Evolutionary conservation across 2,888 invertebrate genomes (phyloP).

Genomic region (Pachliopta kotzebuea): DNA sequence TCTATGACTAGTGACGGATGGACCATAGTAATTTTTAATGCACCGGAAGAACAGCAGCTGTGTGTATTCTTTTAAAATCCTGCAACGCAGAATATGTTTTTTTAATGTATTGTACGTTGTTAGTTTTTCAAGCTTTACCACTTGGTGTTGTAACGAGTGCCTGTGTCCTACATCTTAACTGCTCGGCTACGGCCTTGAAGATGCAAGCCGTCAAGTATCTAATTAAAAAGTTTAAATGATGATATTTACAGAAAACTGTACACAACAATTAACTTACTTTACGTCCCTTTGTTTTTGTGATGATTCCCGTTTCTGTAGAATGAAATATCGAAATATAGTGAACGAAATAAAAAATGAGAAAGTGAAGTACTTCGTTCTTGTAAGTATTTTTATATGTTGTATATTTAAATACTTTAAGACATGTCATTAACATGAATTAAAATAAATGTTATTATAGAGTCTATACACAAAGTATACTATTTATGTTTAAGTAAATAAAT

Average conservation of each 20-base stretch:
- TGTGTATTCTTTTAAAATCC: conserved; percentile 27
- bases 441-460: too few species aligned
- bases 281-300: conserved; percentile 4
- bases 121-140: conserved; percentile 28
- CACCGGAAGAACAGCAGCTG: conserved; percentile 22
- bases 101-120: conserved; percentile 29
- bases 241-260: conserved; percentile 22
- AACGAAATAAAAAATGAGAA: not conserved
- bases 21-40: conserved; percentile 28
- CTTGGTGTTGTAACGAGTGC: conserved; percentile 27
- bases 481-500: too few species aligned
- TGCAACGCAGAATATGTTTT: conserved; percentile 30
- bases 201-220: conserved; percentile 27
- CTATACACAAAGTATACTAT: too few species aligned
- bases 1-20: conserved; percentile 29
- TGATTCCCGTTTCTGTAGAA: conserved; percentile 8
- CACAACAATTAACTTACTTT: conserved; percentile 4
- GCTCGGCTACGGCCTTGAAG: conserved; percentile 26
- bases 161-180: conserved; percentile 24
- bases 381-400: too few species aligned
- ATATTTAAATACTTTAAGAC: too few species aligned
- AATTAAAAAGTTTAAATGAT: conserved; percentile 25
- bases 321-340: conserved; percentile 9
- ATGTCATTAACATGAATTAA: too few species aligned
- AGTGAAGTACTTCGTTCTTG: too few species aligned